phyloP scores from a whole-genome alignment of 2,888 invertebrate species.

The Idaea aversata region DNA sequence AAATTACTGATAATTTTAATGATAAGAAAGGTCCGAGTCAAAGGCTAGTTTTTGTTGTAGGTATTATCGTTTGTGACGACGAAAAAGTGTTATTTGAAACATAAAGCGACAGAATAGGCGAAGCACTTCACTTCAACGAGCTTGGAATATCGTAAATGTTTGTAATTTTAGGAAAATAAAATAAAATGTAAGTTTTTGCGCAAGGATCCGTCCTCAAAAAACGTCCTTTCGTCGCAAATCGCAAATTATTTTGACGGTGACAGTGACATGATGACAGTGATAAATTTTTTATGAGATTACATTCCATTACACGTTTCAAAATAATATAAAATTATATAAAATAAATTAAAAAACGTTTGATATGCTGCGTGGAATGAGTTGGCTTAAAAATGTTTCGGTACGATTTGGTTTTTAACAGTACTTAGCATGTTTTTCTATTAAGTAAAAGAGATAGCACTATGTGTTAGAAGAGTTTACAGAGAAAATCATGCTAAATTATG shows the following conservation, averaged over 20 bases:
- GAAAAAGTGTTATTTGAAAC: constrained; percentile 13
- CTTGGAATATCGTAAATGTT: background rate
- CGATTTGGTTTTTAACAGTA: background rate
- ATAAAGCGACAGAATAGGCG: constrained; percentile 10
- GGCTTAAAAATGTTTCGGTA: constrained; percentile 4
- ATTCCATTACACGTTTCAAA: background rate
- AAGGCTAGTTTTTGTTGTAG: constrained; percentile 29
- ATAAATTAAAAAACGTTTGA: background rate
- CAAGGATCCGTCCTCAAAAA: background rate
- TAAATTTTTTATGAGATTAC: background rate
- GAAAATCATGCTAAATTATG: background rate
- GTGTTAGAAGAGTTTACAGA: background rate
- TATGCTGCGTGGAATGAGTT: background rate
- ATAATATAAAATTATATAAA: no score
- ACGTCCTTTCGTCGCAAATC: background rate
- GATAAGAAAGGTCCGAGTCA: constrained; percentile 38
- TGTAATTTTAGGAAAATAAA: background rate
- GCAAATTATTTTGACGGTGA: background rate
- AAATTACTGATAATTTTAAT: constrained; percentile 36
- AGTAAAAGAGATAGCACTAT: background rate
- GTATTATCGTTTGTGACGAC: constrained; percentile 16
- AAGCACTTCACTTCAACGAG: constrained; percentile 7
- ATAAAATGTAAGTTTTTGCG: background rate
- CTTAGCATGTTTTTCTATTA: background rate
- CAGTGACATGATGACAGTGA: background rate